These are phyloP conservation scores for Aphyosemion australe DNA, from an alignment of 2,113 vertebrate genomes.

Conservation along the genomic window DNA sequence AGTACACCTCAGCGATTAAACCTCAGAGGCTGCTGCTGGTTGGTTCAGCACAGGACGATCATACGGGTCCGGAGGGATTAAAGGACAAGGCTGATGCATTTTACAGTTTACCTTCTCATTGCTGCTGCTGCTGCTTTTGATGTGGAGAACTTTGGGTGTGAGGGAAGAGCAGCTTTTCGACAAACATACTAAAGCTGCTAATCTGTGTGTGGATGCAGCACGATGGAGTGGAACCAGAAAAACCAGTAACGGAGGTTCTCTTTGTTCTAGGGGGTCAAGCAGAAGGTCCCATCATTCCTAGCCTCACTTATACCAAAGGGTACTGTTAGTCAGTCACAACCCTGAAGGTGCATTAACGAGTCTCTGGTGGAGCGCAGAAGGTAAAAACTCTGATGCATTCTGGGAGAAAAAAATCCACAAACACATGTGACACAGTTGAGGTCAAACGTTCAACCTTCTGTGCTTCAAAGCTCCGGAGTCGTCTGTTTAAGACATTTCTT, in stretches of 20 bases:
- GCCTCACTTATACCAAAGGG: slow-evolving; percentile 73
- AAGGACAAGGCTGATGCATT: slow-evolving; percentile 28
- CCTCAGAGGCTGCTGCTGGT: slow-evolving; percentile 28
- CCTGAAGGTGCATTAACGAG: slow-evolving; percentile 30
- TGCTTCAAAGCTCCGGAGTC: slow-evolving; percentile 69
- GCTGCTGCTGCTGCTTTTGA: slow-evolving; percentile 62
- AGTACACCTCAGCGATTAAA: slow-evolving; percentile 27
- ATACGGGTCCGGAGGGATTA: slow-evolving; percentile 31
- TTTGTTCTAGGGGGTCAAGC: slow-evolving; percentile 26
- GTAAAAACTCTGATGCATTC: slow-evolving; percentile 1
- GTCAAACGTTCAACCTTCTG: slow-evolving; percentile 57
- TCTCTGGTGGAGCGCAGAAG: slow-evolving; percentile 32
- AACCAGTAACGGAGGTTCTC: slow-evolving; percentile 13
- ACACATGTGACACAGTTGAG: slow-evolving; percentile 45
- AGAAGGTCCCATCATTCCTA: slow-evolving; percentile 26
- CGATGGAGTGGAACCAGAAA: slow-evolving; percentile 23
- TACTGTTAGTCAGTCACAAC: slow-evolving; percentile 53
- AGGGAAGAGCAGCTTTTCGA: slow-evolving; percentile 55
- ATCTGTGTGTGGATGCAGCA: slow-evolving; percentile 31
- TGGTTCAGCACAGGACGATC: slow-evolving; percentile 32
- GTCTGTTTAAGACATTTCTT: slow-evolving; percentile 51
- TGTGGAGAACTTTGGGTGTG: slow-evolving; percentile 37
- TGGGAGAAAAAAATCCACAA: slow-evolving; percentile 17
- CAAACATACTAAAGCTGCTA: slow-evolving; percentile 73
- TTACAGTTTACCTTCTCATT: slow-evolving; percentile 51